Evolutionary conservation across 1,140 invertebrate genomes (phyloP).

Genomic region (Bombus sylvicola): DNA sequence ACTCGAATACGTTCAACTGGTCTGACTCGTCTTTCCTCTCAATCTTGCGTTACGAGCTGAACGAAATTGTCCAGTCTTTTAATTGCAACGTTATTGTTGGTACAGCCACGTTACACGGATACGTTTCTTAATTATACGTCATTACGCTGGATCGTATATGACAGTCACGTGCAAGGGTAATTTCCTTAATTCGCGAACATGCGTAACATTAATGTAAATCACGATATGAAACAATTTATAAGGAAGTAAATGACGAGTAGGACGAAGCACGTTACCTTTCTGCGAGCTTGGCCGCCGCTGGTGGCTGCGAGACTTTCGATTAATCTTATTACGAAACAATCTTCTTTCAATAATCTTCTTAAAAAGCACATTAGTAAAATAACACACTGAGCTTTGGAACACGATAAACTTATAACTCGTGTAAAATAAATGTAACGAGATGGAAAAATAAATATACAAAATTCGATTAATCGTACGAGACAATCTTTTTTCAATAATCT

Average conservation of each 20-base stretch:
- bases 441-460: rapidly evolving
- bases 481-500: not conserved
- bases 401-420: not conserved
- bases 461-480: not conserved
- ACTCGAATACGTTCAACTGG: not conserved
- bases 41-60: not conserved
- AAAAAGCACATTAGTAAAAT: not conserved
- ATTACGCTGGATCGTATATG: conserved; percentile 7
- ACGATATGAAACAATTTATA: conserved; percentile 12
- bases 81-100: conserved; percentile 34
- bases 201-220: conserved; percentile 38
- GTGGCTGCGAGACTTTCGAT: not conserved
- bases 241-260: not conserved
- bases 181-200: conserved; percentile 42
- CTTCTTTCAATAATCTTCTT: not conserved
- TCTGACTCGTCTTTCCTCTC: not conserved
- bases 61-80: conserved; percentile 29
- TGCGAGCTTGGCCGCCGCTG: not conserved
- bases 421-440: not conserved
- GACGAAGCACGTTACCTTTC: not conserved
- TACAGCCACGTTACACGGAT: not conserved
- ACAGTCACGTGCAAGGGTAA: conserved; percentile 14
- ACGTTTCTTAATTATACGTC: not conserved
- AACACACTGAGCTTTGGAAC: not conserved
- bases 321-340: not conserved